Evolutionary conservation across 2,797 vertebrate species (phyloP).

Genomic region (Chaunax sp.): DNA sequence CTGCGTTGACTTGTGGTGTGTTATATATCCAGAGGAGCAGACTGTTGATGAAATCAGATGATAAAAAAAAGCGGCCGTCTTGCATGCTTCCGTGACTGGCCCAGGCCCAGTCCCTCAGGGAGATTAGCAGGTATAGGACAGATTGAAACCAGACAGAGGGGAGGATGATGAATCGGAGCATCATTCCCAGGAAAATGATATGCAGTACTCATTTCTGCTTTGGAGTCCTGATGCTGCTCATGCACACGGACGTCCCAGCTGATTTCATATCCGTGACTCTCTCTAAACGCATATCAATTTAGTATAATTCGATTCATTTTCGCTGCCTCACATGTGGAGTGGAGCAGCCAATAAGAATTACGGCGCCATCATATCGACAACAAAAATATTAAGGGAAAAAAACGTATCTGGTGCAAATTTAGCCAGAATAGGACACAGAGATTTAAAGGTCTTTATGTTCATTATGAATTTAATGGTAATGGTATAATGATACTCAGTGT

Average conservation of each 20-base stretch:
- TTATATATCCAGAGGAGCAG: conserved; percentile 49
- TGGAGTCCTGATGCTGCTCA: conserved; percentile 13
- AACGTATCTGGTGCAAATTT: conserved; percentile 25
- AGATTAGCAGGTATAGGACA: conserved; percentile 67
- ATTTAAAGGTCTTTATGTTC: conserved; percentile 18
- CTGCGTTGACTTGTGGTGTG: conserved; percentile 14
- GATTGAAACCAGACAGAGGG: conserved; percentile 63
- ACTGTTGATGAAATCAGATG: conserved; percentile 63
- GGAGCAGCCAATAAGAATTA: conserved; percentile 10
- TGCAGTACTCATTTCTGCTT: conserved; percentile 27
- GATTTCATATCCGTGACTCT: conserved; percentile 19
- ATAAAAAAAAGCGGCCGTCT: conserved; percentile 56
- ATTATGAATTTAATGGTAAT: neutral
- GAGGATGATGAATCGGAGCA: conserved; percentile 60
- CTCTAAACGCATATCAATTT: conserved; percentile 16
- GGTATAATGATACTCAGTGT: neutral
- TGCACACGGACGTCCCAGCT: conserved; percentile 5
- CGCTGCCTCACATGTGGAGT: neutral
- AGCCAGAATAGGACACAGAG: conserved; percentile 14
- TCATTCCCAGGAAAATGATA: conserved; percentile 52
- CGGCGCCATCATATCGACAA: conserved; percentile 13
- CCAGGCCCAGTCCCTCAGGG: conserved; percentile 30
- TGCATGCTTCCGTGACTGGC: conserved; percentile 42
- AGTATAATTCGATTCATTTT: neutral
- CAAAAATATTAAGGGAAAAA: conserved; percentile 18